These are phyloP conservation scores for Australoheros scitulus DNA, from an alignment of 2,113 vertebrate species.

Conservation along the genomic window DNA sequence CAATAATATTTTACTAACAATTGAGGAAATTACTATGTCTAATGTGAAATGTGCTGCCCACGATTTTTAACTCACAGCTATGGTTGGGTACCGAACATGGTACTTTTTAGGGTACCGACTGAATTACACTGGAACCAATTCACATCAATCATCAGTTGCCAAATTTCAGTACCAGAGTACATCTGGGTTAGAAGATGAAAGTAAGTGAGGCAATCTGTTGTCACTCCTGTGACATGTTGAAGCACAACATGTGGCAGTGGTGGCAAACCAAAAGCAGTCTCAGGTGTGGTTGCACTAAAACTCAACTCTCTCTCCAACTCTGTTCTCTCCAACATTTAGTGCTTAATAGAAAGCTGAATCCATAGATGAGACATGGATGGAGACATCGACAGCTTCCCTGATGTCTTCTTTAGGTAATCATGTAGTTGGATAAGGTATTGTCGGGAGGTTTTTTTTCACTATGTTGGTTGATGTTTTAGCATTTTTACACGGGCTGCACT, in stretches of 20 bases:
- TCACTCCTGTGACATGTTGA: background rate
- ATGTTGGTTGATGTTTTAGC: background rate
- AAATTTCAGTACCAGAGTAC: background rate
- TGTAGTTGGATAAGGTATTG: too few species aligned
- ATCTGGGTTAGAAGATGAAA: background rate
- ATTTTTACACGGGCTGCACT: background rate
- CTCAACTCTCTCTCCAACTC: too few species aligned
- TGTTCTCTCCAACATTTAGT: background rate
- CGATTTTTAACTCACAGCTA: too few species aligned
- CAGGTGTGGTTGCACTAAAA: background rate
- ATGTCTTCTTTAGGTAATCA: too few species aligned
- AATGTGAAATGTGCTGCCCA: too few species aligned
- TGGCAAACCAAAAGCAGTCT: background rate
- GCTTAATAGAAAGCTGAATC: background rate
- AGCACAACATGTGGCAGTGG: background rate
- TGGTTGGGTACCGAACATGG: background rate
- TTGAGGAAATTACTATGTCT: too few species aligned
- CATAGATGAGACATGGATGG: background rate
- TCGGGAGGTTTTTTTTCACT: background rate
- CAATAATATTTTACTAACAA: too few species aligned
- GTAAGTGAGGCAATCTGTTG: background rate
- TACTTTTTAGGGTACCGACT: background rate
- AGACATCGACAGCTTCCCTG: background rate
- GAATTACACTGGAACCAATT: background rate
- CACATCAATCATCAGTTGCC: background rate